phyloP scores from a whole-genome alignment of 1,140 invertebrate genomes.

The Himalopsyche phryganea region DNA sequence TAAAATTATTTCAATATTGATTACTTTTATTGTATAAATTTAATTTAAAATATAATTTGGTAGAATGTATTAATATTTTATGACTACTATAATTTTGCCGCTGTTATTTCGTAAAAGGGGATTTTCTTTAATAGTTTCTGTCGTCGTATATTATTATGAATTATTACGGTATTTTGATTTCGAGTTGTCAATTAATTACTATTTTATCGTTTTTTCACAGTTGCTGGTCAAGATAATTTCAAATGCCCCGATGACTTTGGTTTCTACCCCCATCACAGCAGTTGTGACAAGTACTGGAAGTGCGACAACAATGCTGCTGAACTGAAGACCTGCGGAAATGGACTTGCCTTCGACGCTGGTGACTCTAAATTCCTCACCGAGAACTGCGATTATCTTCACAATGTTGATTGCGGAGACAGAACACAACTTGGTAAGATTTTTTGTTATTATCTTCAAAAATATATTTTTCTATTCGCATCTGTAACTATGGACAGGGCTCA shows the following conservation, averaged over 20 bases:
- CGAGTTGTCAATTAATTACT: background rate
- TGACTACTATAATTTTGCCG: no score
- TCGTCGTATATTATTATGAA: no score
- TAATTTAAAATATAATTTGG: no score
- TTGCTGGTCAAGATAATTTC: slow-evolving; percentile 73
- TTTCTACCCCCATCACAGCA: slow-evolving; percentile 84
- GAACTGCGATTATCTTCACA: slow-evolving; percentile 93
- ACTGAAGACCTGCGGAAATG: slow-evolving; percentile 90
- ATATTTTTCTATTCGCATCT: no score
- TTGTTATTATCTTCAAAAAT: background rate
- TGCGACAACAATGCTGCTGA: slow-evolving; percentile 86
- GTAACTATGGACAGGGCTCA: no score
- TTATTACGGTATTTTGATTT: no score
- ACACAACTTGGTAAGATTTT: slow-evolving; percentile 68
- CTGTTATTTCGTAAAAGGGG: no score
- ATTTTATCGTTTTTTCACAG: slow-evolving; percentile 36
- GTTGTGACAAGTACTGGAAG: slow-evolving; percentile 95
- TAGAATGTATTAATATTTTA: no score
- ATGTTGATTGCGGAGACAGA: slow-evolving; percentile 90
- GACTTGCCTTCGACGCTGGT: slow-evolving; percentile 84
- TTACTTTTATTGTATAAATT: no score
- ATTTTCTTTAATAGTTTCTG: no score
- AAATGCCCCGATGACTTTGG: slow-evolving; percentile 93
- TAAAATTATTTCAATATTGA: no score
- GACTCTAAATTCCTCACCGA: slow-evolving; percentile 88